Evolutionary conservation across 2,888 invertebrate genomes (phyloP), one percentile per base, ranked within the genome.

Genomic region (Euspilapteryx auroguttella): DNA sequence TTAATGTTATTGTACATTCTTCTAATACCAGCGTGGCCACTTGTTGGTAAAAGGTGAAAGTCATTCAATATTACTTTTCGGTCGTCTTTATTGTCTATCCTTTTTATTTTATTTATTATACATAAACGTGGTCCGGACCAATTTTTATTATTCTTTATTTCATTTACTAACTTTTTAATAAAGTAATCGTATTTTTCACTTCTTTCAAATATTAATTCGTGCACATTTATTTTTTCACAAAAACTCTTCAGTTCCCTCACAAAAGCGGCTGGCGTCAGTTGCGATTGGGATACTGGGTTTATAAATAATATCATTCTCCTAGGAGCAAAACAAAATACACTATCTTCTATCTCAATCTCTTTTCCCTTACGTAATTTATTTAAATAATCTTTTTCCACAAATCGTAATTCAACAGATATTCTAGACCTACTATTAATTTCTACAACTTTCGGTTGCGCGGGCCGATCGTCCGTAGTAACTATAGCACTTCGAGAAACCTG

Each of bases 1-100:
- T 31, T 34, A 3, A 36, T 34, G 28, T 36, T 34, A 27, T 31
- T 34, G 24, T 17, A 7, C 33, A 34, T 36, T 10, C 34, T 15
- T 22, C 26, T 28, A 10, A 34, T 26, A 9, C 32, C 34, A 5
- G 32, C 32, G 14, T 34, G 36, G 9, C 32, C 34, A 30, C 35
- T 35, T 11, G 33, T 36, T 7, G 33, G 35, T 12, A 35, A 15
- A 12, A 35, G 13, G 21, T 35, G 32, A 22, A 28, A 35, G 14
- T 34, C 31, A 21, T 36, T 32, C 8, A 34, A 14, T 14, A 34
- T 32, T 5, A 28, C 27, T 12, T n/a, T 24, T 20, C n/a, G 24
- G 10, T 29, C 21, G 12, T 25, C 29, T 14, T 23, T 13, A 5
- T 12, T 22, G 9, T 12, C 13, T 20, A 25, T 23, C 6, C 11